phyloP scores from a whole-genome alignment of 2,888 invertebrate species.

The Idaea biselata region DNA sequence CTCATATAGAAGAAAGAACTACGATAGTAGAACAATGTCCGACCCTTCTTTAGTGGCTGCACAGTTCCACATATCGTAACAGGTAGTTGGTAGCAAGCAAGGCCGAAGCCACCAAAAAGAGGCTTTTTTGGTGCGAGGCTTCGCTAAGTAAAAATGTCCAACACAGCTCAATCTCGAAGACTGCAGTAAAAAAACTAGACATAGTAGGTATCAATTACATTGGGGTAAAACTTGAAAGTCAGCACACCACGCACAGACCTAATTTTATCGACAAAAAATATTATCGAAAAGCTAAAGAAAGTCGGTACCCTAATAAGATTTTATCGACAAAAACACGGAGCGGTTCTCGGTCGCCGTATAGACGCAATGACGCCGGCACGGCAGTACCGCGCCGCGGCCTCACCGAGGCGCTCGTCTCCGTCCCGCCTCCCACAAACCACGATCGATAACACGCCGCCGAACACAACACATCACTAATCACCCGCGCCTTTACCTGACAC shows the following conservation, averaged over 20 bases:
- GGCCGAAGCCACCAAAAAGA: too few relatives aligned
- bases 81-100: too few relatives aligned
- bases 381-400: constrained; percentile 67
- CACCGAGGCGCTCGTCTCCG: constrained; percentile 41
- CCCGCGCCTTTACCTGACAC: not conserved
- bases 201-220: not conserved
- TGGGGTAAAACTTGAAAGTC: not conserved
- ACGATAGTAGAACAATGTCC: too few relatives aligned
- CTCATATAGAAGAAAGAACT: too few relatives aligned
- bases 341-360: constrained; percentile 41
- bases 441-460: constrained; percentile 47
- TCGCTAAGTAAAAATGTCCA: too few relatives aligned
- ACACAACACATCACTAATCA: constrained; percentile 23
- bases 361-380: constrained; percentile 68
- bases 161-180: not conserved
- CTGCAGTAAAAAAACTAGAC: not conserved
- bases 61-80: too few relatives aligned
- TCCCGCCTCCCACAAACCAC: constrained; percentile 32
- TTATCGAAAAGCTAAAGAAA: not conserved
- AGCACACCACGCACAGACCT: not conserved
- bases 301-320: not conserved
- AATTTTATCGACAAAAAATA: not conserved
- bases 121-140: too few relatives aligned
- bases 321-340: constrained; percentile 20
- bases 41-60: too few relatives aligned